Evolutionary conservation across 2,888 invertebrate genomes (phyloP), one percentile per base, ranked within the genome.

Genomic region (Amorpha juglandis): DNA sequence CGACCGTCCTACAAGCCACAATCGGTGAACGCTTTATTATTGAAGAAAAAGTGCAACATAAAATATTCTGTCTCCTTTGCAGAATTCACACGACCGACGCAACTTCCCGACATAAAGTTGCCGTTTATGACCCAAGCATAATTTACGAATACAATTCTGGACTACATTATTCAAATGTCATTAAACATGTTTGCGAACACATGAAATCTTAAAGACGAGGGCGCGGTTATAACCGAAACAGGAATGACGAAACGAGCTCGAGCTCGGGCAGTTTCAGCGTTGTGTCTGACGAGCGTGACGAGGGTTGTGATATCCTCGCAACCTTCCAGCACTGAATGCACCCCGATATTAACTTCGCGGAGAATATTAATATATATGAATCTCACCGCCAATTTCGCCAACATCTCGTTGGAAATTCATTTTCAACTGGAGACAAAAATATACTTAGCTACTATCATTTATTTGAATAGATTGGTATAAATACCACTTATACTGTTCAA

Each of bases 301-400:
- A 77, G 76, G 71, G 73, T 74, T 69, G 70, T 69, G 78, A 76
- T 77, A 78, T 73, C 74, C 72, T 69, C 74, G 69, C 70, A 78
- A 75, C 69, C 73, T 74, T 78, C 73, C 69, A 70, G 69, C 72
- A 19, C 12, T 58, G 38, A 58, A 58, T 58, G 58, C 58, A 58
- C 19, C 42, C 19, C 19, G 19, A 69, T 62, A 67, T 58, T 55
- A 65, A 47, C 63, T 50, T 42, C 50, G 33, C 63, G 19, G 50
- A 42, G 58, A 58, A 42, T 58, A 38, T 21, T 42, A 58, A 55
- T 55, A 38, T 21, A 42, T 38, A 42, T 19, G 16, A 21, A 11
- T 38, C 42, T 58, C 19, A 38, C 16, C 19, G 14, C 52, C 27
- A 35, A 12, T 14, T 7, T 48, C 16, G 38, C 11, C 55, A 19